These are phyloP conservation scores for Laterallus jamaicensis DNA, from an alignment of 2,113 vertebrate species.

Conservation along the genomic window DNA sequence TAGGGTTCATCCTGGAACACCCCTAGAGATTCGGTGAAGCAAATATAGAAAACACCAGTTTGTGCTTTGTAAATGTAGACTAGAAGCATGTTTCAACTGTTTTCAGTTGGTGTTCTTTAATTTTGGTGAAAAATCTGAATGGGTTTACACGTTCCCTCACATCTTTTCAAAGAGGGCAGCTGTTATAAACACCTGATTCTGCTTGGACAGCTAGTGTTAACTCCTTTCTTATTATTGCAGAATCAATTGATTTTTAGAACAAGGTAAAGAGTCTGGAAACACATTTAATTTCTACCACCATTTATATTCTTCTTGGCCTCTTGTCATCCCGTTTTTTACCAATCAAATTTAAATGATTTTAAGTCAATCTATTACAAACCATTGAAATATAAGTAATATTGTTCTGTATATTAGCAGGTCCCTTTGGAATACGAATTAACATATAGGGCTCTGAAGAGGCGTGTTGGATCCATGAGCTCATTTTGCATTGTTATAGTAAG, in stretches of 20 bases:
- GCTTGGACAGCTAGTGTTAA: neutral
- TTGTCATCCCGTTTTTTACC: neutral
- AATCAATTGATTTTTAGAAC: neutral
- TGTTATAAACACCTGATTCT: neutral
- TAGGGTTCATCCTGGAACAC: neutral
- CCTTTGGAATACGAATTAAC: neutral
- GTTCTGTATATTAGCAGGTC: neutral
- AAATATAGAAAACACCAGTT: neutral
- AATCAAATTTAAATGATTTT: neutral
- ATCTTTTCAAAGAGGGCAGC: neutral
- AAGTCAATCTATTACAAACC: rapidly evolving
- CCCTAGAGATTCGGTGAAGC: neutral
- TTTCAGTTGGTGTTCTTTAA: neutral
- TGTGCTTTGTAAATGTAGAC: neutral
- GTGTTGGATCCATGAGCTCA: neutral
- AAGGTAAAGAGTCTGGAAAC: neutral
- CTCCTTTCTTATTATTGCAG: neutral
- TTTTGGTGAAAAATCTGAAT: neutral
- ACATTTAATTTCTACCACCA: neutral
- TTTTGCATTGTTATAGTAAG: neutral
- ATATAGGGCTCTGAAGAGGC: neutral
- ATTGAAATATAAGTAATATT: rapidly evolving
- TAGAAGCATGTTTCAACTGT: neutral
- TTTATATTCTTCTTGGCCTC: neutral
- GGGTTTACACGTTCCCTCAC: neutral